A percentile compares a stretch with the other conserved stretches of the same genome.
Evolutionary conservation across 2,888 invertebrate species (phyloP).

Genomic region (Maniola hyperantus): DNA sequence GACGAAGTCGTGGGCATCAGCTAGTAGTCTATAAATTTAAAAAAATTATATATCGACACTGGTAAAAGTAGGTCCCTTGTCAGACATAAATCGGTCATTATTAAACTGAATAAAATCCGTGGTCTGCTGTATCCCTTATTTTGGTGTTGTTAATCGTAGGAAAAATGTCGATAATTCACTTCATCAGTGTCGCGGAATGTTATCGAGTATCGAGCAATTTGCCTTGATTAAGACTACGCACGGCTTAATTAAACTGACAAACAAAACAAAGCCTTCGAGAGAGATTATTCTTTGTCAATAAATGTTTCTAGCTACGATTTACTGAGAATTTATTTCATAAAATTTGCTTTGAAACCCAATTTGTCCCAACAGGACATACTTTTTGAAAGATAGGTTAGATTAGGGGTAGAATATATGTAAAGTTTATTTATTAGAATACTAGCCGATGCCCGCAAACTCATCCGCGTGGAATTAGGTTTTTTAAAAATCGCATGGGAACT

Average conservation of each 20-base stretch:
- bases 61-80: too few relatives aligned
- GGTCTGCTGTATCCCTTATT: not conserved
- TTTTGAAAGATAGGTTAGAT: not conserved
- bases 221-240: not conserved
- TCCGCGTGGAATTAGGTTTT: too few relatives aligned
- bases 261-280: not conserved
- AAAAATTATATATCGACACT: too few relatives aligned
- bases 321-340: not conserved
- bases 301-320: not conserved
- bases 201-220: not conserved
- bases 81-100: not conserved
- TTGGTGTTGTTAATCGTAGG: not conserved
- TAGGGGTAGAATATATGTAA: not conserved
- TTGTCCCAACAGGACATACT: not conserved
- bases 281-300: not conserved
- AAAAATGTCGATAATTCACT: slow-evolving; percentile 4
- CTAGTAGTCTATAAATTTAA: too few relatives aligned
- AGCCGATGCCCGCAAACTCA: too few relatives aligned
- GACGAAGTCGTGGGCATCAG: too few relatives aligned
- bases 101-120: not conserved
- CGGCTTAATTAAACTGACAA: not conserved
- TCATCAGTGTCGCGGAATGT: not conserved
- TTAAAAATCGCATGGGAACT: too few relatives aligned
- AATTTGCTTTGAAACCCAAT: not conserved
- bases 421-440: too few relatives aligned